Evolutionary conservation across 2,797 vertebrate species (phyloP).

Genomic region (Notolepis coatsorum): DNA sequence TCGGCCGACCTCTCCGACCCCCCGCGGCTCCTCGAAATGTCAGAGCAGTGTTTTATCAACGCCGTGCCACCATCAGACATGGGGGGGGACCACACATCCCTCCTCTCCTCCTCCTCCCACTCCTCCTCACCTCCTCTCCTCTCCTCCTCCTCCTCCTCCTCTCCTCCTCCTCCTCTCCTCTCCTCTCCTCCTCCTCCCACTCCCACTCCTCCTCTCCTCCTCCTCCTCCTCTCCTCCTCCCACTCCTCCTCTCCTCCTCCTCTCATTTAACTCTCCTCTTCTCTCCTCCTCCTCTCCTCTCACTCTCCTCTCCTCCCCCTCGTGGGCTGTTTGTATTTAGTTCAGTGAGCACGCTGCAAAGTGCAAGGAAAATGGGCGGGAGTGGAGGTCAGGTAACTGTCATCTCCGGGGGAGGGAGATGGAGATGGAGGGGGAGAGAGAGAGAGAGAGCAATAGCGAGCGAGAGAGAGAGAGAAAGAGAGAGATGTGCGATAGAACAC

Average conservation of each 20-base stretch:
- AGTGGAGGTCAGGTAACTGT: slow-evolving; percentile 45
- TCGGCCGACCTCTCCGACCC: slow-evolving; percentile 53
- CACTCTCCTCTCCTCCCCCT: too few species aligned
- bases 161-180: background rate
- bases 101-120: slow-evolving; percentile 5
- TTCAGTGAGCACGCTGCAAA: slow-evolving; percentile 40
- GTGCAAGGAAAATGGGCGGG: slow-evolving; percentile 35
- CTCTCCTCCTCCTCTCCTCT: too few species aligned
- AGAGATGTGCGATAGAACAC: slow-evolving; percentile 25
- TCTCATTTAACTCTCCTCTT: background rate
- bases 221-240: slow-evolving; percentile 7
- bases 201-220: background rate
- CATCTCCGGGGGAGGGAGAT: slow-evolving; percentile 7
- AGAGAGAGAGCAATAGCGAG: background rate
- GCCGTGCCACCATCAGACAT: slow-evolving; percentile 31
- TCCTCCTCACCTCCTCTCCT: background rate
- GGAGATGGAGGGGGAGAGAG: background rate
- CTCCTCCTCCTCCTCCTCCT: background rate
- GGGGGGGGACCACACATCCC: background rate
- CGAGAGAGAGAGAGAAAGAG: slow-evolving; percentile 4
- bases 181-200: background rate
- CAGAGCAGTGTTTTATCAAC: slow-evolving; percentile 57
- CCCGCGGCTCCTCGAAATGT: slow-evolving; percentile 73
- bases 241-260: background rate
- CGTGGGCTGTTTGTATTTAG: slow-evolving; percentile 2